These are phyloP conservation scores for Monoplex corrugatus DNA, from an alignment of 2,888 invertebrate genomes.

Conservation along the genomic window DNA sequence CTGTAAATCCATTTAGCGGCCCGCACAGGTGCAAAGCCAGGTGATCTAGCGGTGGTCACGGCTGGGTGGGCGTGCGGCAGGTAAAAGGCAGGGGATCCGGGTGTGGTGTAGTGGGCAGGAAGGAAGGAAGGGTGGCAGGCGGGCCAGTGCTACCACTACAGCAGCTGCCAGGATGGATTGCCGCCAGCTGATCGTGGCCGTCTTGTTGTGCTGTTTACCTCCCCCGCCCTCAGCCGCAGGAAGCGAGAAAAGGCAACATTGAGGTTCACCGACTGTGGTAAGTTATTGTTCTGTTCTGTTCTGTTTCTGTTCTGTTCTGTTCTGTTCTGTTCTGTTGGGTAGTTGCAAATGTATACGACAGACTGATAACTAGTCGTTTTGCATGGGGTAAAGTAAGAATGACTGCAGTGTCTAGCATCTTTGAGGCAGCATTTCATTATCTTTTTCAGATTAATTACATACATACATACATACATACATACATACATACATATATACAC, in stretches of 20 bases:
- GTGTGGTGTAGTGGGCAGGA: neutral
- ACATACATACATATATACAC: neutral
- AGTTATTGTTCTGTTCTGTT: slow-evolving; percentile 26
- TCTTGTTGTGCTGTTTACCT: slow-evolving; percentile 34
- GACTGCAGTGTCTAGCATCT: too few species aligned
- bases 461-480: neutral
- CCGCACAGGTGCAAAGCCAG: slow-evolving; percentile 17
- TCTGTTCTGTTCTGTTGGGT: too few species aligned
- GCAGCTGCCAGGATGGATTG: slow-evolving; percentile 31
- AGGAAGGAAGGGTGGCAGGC: neutral
- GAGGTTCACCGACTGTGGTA: slow-evolving; percentile 54
- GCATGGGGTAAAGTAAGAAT: too few species aligned
- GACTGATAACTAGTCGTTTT: too few species aligned
- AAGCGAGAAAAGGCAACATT: slow-evolving; percentile 49
- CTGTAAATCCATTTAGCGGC: slow-evolving; percentile 4
- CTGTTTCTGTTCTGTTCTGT: neutral
- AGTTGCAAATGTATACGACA: too few species aligned
- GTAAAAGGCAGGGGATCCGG: slow-evolving; percentile 21
- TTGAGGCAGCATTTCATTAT: too few species aligned
- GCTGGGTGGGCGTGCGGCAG: slow-evolving; percentile 8
- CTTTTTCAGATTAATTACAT: too few species aligned
- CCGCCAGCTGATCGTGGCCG: slow-evolving; percentile 43
- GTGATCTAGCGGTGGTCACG: slow-evolving; percentile 35
- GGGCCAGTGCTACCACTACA: neutral
- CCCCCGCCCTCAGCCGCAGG: slow-evolving; percentile 34